phyloP scores from a whole-genome alignment of 37 sponge, comb jelly and placozoan species.

The Mnemiopsis leidyi region DNA sequence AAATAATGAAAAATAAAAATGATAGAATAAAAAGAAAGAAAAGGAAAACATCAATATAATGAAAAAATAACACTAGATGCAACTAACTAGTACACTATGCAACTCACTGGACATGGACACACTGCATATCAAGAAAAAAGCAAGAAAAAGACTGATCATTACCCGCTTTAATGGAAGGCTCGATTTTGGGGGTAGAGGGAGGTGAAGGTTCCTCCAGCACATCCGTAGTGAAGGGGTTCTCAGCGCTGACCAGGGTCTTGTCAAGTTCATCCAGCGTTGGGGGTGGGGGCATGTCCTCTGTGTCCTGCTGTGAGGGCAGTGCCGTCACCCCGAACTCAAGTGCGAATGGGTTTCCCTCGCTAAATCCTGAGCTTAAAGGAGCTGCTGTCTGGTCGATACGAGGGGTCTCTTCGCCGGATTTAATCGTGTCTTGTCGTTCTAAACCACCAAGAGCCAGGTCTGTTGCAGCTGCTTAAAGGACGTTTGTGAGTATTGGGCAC shows the following conservation, averaged over 20 bases:
- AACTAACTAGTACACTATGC: too few relatives aligned
- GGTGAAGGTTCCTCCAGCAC: neutral
- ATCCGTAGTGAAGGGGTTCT: slow-evolving; percentile 10
- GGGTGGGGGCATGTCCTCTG: neutral
- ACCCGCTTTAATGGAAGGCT: neutral
- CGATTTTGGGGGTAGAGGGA: neutral
- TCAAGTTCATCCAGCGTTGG: neutral
- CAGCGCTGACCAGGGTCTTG: neutral
- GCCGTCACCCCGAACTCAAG: neutral
- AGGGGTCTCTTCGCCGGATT: neutral
- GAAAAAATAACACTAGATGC: too few relatives aligned
- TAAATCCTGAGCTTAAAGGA: neutral
- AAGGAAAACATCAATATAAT: too few relatives aligned
- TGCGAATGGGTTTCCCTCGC: slow-evolving; percentile 44
- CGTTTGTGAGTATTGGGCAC: too few relatives aligned
- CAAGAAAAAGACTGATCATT: too few relatives aligned
- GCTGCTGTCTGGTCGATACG: neutral
- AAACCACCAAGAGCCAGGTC: neutral
- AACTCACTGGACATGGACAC: too few relatives aligned
- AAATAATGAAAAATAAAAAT: too few relatives aligned
- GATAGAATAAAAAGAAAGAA: too few relatives aligned
- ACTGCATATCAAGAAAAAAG: too few relatives aligned
- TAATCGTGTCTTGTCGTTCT: neutral
- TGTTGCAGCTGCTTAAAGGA: neutral
- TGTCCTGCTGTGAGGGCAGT: neutral